These are phyloP conservation scores for Chondrosia reniformis DNA, from an alignment of 37 sponge, comb jelly and placozoan genomes.

Conservation along the genomic window DNA sequence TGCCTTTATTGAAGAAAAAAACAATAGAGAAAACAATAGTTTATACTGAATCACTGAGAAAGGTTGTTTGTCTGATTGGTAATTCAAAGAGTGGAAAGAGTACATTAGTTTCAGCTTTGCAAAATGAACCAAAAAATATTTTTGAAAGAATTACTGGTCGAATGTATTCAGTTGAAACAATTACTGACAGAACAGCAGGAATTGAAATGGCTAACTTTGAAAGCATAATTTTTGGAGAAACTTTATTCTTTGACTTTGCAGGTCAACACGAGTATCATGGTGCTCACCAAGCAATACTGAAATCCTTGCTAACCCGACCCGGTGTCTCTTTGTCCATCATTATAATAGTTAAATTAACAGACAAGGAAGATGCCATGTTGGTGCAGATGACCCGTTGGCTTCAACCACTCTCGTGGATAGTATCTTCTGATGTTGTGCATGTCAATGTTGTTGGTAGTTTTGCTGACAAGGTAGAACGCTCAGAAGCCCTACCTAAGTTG, in stretches of 20 bases:
- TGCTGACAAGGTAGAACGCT: not conserved
- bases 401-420: not conserved
- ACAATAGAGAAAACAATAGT: too few relatives aligned
- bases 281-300: conserved; percentile 6
- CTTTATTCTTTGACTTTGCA: conserved; percentile 29
- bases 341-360: not conserved
- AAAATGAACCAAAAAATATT: not conserved
- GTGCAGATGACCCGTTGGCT: not conserved
- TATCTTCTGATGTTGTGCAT: not conserved
- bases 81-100: conserved; percentile 5
- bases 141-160: not conserved
- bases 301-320: not conserved
- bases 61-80: not conserved
- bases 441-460: not conserved
- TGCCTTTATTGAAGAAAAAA: too few relatives aligned
- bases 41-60: too few relatives aligned
- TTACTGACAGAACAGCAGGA: conserved; percentile 5
- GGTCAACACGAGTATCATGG: conserved; percentile 34
- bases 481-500: not conserved
- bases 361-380: not conserved
- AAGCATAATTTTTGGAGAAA: conserved; percentile 18
- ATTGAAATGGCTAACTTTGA: not conserved
- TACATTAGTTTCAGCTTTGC: not conserved
- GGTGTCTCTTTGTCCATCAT: not conserved
- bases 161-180: not conserved